A percentile compares a stretch with the other conserved stretches of the same genome.
phyloP scores from a whole-genome alignment of 2,113 vertebrate genomes.

The Chamaea fasciata region DNA sequence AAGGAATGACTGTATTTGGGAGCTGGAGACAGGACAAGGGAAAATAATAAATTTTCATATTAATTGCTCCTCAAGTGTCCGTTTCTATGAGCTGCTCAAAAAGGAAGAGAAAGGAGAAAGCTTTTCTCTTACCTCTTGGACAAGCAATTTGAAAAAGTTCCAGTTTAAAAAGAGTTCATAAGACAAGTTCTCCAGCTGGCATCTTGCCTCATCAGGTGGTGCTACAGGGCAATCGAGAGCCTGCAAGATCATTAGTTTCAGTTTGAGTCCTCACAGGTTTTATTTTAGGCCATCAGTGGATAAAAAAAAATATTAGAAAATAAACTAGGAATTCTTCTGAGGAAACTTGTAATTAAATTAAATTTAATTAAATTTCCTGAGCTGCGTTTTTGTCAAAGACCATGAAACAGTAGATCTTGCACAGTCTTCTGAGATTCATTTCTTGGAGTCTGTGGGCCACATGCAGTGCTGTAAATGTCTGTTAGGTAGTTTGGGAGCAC shows the following conservation, averaged over 20 bases:
- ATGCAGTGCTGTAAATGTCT: not conserved
- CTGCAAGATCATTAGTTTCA: not conserved
- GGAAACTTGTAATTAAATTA: not conserved
- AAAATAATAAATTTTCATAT: not conserved
- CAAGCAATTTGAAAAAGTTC: not conserved
- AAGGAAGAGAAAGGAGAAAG: not conserved
- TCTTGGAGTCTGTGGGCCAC: not conserved
- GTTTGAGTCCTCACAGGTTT: not conserved
- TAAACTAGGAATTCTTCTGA: not conserved
- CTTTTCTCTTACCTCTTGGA: not conserved
- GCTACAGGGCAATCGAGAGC: fast-evolving
- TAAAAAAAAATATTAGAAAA: not conserved
- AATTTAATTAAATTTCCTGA: not conserved
- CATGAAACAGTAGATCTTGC: not conserved
- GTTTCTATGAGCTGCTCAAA: not conserved
- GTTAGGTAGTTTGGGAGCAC: not conserved
- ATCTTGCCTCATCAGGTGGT: not conserved
- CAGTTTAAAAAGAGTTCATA: not conserved
- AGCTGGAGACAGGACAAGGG: not conserved
- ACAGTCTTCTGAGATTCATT: not conserved
- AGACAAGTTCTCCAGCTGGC: not conserved
- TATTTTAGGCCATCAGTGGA: not conserved
- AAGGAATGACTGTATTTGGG: not conserved
- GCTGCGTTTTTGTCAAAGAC: not conserved
- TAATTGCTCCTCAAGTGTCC: not conserved